A percentile compares a stretch with the other conserved stretches of the same genome.
Conservation (phyloP, 2,888 invertebrate genomes). For the Morpho achilles region DNA sequence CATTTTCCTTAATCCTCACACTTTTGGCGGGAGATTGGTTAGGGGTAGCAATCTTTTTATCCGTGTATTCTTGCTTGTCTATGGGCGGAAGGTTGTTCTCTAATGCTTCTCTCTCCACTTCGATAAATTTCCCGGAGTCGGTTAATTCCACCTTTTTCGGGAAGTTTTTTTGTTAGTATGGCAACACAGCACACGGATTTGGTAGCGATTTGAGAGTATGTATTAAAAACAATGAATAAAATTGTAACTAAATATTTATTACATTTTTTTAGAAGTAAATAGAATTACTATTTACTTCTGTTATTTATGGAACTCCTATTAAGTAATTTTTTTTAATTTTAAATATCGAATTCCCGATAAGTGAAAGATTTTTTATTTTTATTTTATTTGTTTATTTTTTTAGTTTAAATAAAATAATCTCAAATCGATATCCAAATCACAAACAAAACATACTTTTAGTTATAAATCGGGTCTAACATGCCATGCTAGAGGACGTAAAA, state of each 20-base stretch:
- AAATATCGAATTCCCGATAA: no score
- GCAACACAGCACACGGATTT: constrained; percentile 47
- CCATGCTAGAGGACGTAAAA: background rate
- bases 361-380: no score
- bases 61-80: constrained; percentile 35
- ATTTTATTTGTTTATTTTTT: no score
- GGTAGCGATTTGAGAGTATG: constrained; percentile 26
- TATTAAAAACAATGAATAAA: background rate
- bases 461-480: constrained; percentile 2
- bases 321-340: no score
- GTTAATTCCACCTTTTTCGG: constrained; percentile 73
- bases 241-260: background rate
- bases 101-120: constrained; percentile 60
- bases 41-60: constrained; percentile 43
- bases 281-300: no score
- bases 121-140: constrained; percentile 74
- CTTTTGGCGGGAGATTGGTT: constrained; percentile 64
- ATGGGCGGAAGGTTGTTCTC: constrained; percentile 34
- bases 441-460: constrained; percentile 5
- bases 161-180: constrained; percentile 53
- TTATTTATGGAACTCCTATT: no score
- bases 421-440: no score
- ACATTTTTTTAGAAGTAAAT: background rate
- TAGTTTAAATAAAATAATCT: constrained; percentile 1
- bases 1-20: constrained; percentile 70